Base-by-base conservation (phyloP, 2,888 invertebrate genomes). In the Leucoma salicis region DNA sequence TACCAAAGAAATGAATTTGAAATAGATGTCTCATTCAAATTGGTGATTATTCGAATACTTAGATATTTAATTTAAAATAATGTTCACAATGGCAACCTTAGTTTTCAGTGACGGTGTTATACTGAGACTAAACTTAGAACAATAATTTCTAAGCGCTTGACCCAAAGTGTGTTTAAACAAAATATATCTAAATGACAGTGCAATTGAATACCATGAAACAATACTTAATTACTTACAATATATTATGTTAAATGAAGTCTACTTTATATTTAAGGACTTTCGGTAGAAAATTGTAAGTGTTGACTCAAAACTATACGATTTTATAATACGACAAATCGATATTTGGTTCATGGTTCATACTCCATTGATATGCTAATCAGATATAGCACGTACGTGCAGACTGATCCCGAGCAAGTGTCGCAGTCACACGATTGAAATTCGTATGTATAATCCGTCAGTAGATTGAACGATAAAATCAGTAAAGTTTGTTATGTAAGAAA, bases 401-500 rank as follows among this genome's bases (percentile, higher is more conserved):
- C 47, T 34, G 33, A 12, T 46, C 34, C 40, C 38, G 53, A 41
- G 42, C 44, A 48, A 48, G 36, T 31, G 24, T 44, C 33, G 24
- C 38, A 52, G 46, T 42, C 39, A 36, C 42, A 42, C 49, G 36
- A 42, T 50, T 51, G 55, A 56, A 53, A 49, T 39, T 33, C 39
- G 37, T 31, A 45, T 41, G 53, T 53, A 53, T 27, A 25, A 14
- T 24, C 57, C 42, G n/a, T n/a, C n/a, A 38, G 46, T 31, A 18
- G 49, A 53, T 47, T 51, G 49, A 48, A 55, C 46, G 48, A 61
- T 68, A 66, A 70, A 68, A 71, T 64, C 63, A 63, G 70, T 81
- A 79, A 79, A 80, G 58, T 53, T 56, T 57, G 53, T 60, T 86
- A 82, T 57, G n/a, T n/a, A n/a, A n/a, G 77, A 86, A 86, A 86